Evolutionary conservation across 2,797 vertebrate species (phyloP).

Genomic region (Margarornis squamiger): DNA sequence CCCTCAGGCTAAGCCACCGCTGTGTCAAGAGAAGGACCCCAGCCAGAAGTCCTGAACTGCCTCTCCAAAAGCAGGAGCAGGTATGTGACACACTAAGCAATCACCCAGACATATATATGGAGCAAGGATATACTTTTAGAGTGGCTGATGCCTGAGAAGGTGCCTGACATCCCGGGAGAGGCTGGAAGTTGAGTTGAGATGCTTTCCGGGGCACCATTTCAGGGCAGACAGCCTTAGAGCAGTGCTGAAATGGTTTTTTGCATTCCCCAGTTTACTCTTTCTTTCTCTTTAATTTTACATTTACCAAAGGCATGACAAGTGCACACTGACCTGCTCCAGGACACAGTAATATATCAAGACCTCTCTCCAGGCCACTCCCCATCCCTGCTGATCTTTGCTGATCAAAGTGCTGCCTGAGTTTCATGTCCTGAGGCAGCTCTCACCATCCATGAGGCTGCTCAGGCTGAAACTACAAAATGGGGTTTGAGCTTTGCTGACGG

Average conservation of each 20-base stretch:
- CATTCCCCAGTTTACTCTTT: background rate
- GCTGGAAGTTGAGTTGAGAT: background rate
- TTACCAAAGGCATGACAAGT: background rate
- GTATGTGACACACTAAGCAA: background rate
- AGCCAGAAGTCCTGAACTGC: background rate
- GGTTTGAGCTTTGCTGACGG: background rate
- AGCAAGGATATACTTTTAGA: background rate
- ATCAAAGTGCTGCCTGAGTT: background rate
- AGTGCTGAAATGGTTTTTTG: background rate
- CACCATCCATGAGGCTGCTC: background rate
- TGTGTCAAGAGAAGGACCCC: background rate
- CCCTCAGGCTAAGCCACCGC: background rate
- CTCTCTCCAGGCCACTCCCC: background rate
- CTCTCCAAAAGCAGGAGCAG: accelerated
- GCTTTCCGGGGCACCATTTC: background rate
- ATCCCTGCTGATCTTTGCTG: background rate
- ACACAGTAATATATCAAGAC: background rate
- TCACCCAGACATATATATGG: background rate
- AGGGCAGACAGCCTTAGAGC: background rate
- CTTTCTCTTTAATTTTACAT: background rate
- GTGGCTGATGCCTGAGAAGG: background rate
- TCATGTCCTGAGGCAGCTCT: accelerated
- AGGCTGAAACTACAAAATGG: background rate
- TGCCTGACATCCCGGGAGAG: background rate
- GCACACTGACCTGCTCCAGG: background rate